Conservation (phyloP, 1,140 invertebrate species). For the Leucophenga varia region DNA sequence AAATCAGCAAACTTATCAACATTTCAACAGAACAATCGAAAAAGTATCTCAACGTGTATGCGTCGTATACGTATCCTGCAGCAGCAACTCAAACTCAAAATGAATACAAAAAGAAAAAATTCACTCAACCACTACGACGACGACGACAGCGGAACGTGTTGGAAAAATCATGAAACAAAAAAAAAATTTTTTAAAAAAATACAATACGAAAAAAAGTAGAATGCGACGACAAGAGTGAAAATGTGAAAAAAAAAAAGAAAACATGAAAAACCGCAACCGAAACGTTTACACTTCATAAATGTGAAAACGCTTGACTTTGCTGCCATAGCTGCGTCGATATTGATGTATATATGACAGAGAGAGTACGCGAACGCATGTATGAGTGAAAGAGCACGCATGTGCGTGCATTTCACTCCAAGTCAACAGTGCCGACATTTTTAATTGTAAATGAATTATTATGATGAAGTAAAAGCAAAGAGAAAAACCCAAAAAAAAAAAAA, state of each 20-base stretch:
- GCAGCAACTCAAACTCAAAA: not conserved
- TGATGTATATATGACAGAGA: conserved; percentile 7
- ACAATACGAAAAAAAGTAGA: too few relatives aligned
- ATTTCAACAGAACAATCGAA: not conserved
- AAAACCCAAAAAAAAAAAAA: too few relatives aligned
- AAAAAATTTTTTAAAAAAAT: too few relatives aligned
- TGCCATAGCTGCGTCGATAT: conserved; percentile 22
- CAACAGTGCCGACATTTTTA: conserved; percentile 54
- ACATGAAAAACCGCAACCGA: conserved; percentile 51
- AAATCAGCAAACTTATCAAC: conserved; percentile 2
- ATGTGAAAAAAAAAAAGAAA: conserved; percentile 19
- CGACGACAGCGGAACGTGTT: conserved; percentile 51
- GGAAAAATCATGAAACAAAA: too few relatives aligned
- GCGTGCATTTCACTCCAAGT: not conserved
- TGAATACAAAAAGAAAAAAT: conserved; percentile 28
- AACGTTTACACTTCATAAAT: conserved; percentile 56
- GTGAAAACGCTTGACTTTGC: conserved; percentile 22
- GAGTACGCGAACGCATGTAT: not conserved
- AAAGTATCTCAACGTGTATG: too few relatives aligned
- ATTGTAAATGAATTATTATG: conserved; percentile 56
- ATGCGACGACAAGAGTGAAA: conserved; percentile 16
- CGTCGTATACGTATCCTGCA: too few relatives aligned
- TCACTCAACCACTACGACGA: too few relatives aligned
- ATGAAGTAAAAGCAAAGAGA: conserved; percentile 13
- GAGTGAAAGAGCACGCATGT: too few relatives aligned